Evolutionary conservation across 2,113 vertebrate species (phyloP), one percentile per base, ranked within the genome.

Genomic region (Corythornis madagascariensis): DNA sequence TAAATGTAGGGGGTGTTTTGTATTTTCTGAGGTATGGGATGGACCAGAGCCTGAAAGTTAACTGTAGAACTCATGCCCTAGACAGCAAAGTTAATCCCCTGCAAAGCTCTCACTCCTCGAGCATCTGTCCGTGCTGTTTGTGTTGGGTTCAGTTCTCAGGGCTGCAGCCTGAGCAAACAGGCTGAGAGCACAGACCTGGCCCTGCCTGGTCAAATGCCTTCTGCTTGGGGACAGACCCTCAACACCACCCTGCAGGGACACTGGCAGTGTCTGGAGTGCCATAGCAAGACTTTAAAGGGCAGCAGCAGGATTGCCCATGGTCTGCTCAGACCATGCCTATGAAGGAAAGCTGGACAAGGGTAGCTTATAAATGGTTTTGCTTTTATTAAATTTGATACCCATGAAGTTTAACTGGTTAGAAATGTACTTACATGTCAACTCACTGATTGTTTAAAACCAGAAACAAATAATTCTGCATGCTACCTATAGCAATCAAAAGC

Each of bases 401-500:
- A 31, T 76, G 38, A 72, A 78, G 55, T 60, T 78, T 83, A 84
- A 83, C 66, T 85, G 42, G 35, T 83, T 86, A 80, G 53, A 92
- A 90, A 90, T 72, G 40, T 69, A 83, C 45, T 91, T 91, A 82
- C 35, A 55, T 61, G 24, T 45, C 72, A 57, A 38, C 9, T 75
- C 61, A 79, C 40, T 83, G 86, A 42, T 71, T 60, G 57, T 86
- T 93, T 77, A 74, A 91, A 89, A 61, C 43, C 40, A 86, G 78
- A 86, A 95, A 80, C 63, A 92, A 96, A 74, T 85, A 93, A 71
- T 65, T 80, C 61, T 81, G 24, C 29, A 19, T 59, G 74, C 14
- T 88, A 56, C 59, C 70, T 72, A 33, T 8, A 80, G 42, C 60
- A 94, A 95, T 92, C 85, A 93, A 88, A 87, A 94, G 72, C 17